Evolutionary conservation across 2,113 vertebrate species (phyloP).

Genomic region (Conger conger): DNA sequence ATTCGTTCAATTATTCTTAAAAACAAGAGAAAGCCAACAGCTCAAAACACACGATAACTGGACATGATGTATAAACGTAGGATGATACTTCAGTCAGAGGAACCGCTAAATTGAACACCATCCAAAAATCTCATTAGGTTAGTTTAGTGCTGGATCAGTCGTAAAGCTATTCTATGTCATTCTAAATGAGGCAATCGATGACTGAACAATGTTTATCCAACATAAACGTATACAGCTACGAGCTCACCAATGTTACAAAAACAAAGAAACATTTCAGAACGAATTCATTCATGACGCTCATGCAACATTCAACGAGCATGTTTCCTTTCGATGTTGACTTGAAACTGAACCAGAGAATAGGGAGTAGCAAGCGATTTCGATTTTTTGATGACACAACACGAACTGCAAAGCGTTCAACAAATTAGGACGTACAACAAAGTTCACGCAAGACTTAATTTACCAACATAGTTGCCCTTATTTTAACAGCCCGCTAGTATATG

Average conservation of each 20-base stretch:
- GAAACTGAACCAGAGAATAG: neutral
- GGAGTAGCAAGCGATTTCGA: neutral
- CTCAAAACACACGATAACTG: neutral
- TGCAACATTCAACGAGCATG: neutral
- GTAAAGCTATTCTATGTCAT: neutral
- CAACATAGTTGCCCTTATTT: too few relatives aligned
- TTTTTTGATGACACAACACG: neutral
- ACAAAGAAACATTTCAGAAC: neutral
- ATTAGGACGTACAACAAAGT: too few relatives aligned
- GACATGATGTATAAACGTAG: neutral
- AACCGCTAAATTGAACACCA: neutral
- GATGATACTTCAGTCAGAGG: neutral
- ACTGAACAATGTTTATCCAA: neutral
- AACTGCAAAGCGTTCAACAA: too few relatives aligned
- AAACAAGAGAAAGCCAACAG: neutral
- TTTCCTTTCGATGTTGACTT: neutral
- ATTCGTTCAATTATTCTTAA: neutral
- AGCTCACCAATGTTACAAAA: neutral
- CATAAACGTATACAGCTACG: neutral
- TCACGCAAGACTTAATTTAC: too few relatives aligned
- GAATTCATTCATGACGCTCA: neutral
- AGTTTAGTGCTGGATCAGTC: neutral
- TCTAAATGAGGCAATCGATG: neutral
- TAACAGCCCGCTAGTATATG: neutral
- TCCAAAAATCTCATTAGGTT: neutral